Conservation (phyloP, 2,888 invertebrate species). For the Scaptomyza tumidula region DNA sequence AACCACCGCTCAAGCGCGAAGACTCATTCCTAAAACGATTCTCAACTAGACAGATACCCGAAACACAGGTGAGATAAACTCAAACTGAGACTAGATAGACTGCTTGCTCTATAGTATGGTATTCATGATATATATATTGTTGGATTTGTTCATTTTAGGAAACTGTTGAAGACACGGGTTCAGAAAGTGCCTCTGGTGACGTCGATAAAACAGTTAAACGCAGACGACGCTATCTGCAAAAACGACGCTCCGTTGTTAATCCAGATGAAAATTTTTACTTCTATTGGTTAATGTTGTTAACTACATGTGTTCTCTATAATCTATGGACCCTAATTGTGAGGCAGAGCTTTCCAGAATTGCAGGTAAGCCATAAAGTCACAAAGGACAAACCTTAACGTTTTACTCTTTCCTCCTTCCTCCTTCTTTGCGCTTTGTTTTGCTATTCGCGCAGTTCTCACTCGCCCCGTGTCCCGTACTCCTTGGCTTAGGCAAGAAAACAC, state of each 20-base stretch:
- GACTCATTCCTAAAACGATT: conserved; percentile 97
- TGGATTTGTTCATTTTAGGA: conserved; percentile 82
- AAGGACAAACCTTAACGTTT: conserved; percentile 9
- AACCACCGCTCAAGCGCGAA: conserved; percentile 94
- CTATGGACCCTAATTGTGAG: conserved; percentile 97
- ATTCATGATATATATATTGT: background rate
- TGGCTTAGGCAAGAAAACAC: conserved; percentile 32
- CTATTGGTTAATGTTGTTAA: conserved; percentile 96
- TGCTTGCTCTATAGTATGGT: too few relatives aligned
- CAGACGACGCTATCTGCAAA: conserved; percentile 89
- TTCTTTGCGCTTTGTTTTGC: background rate
- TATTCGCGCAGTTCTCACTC: background rate
- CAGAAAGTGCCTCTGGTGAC: conserved; percentile 88
- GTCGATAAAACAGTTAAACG: conserved; percentile 87
- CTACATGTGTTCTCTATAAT: conserved; percentile 96
- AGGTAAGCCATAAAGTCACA: conserved; percentile 84
- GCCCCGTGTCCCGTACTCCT: too few relatives aligned
- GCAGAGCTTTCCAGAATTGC: conserved; percentile 96
- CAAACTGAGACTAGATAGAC: conserved; percentile 84
- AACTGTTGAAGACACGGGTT: conserved; percentile 89
- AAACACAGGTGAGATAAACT: conserved; percentile 88
- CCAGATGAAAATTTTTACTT: conserved; percentile 98
- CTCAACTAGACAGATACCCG: conserved; percentile 95
- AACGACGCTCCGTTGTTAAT: conserved; percentile 93
- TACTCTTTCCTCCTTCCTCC: conserved; percentile 1